phyloP scores from a whole-genome alignment of 2,113 vertebrate species.

The Sander lucioperca region DNA sequence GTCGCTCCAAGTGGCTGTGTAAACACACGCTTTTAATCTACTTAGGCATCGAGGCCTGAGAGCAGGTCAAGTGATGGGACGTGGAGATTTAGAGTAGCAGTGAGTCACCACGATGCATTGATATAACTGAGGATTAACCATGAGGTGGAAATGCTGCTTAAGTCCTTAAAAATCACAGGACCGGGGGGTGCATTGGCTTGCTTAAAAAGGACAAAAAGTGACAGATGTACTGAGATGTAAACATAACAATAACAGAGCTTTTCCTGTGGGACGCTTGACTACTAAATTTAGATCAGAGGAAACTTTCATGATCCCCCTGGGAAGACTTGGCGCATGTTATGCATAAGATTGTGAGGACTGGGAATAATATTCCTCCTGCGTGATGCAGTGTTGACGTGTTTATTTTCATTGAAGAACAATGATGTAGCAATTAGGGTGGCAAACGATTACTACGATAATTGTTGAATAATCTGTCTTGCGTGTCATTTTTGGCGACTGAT shows the following conservation, averaged over 20 bases:
- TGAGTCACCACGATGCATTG: not conserved
- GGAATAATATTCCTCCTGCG: not conserved
- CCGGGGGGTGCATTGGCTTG: not conserved
- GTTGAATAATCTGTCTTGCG: not conserved
- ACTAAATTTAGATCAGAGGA: slow-evolving; percentile 63
- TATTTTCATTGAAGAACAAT: not conserved
- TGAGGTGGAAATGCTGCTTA: not conserved
- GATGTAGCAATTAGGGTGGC: not conserved
- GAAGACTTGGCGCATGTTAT: slow-evolving; percentile 21
- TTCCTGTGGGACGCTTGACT: not conserved
- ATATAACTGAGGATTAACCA: slow-evolving; percentile 2
- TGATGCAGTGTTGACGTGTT: not conserved
- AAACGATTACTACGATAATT: no score
- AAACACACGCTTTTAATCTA: slow-evolving; percentile 71
- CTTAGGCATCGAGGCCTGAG: slow-evolving; percentile 25
- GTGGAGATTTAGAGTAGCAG: slow-evolving; percentile 24
- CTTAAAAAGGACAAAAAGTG: not conserved
- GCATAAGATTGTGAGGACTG: not conserved
- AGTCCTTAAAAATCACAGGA: not conserved
- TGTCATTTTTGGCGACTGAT: not conserved
- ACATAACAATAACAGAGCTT: slow-evolving; percentile 20
- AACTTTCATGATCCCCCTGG: slow-evolving; percentile 26
- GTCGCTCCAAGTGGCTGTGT: slow-evolving; percentile 53
- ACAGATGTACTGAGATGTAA: slow-evolving; percentile 7
- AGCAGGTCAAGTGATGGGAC: slow-evolving; percentile 62